Evolutionary conservation across 2,797 vertebrate genomes (phyloP).

Genomic region (Serranus cabrilla): DNA sequence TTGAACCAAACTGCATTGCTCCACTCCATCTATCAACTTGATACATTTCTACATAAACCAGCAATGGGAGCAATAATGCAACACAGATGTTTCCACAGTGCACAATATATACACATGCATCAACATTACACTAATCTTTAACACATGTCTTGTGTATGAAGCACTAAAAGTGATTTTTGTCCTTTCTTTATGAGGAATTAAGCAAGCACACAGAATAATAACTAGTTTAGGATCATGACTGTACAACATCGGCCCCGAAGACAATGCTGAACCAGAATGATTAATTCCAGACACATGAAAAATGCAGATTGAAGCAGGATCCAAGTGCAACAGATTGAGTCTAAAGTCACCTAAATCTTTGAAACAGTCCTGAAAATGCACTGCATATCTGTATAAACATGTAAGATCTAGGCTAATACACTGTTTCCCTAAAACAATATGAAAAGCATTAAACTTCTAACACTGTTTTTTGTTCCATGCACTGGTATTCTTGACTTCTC

Average conservation of each 20-base stretch:
- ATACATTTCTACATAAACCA: slow-evolving; percentile 17
- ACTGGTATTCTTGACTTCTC: slow-evolving; percentile 35
- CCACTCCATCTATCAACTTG: slow-evolving; percentile 26
- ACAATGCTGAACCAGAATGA: slow-evolving; percentile 48
- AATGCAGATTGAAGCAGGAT: slow-evolving; percentile 53
- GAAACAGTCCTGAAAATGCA: slow-evolving; percentile 11
- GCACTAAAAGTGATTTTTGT: background rate
- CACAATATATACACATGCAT: background rate
- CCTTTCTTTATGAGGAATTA: background rate
- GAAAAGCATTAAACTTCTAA: slow-evolving; percentile 33
- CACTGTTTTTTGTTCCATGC: slow-evolving; percentile 39
- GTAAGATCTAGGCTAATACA: slow-evolving; percentile 5
- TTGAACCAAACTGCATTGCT: slow-evolving; percentile 18
- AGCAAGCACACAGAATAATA: background rate
- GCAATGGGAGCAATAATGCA: slow-evolving; percentile 29
- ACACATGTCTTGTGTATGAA: background rate
- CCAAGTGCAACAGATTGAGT: slow-evolving; percentile 51
- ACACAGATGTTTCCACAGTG: slow-evolving; percentile 46
- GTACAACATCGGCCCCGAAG: slow-evolving; percentile 36
- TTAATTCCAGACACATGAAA: slow-evolving; percentile 62
- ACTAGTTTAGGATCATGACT: background rate
- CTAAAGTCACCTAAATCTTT: slow-evolving; percentile 18
- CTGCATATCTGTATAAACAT: slow-evolving; percentile 16
- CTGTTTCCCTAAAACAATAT: slow-evolving; percentile 23
- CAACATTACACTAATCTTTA: background rate